Evolutionary conservation across 2,797 vertebrate genomes (phyloP).

Genomic region (Tolypeutes matacus): DNA sequence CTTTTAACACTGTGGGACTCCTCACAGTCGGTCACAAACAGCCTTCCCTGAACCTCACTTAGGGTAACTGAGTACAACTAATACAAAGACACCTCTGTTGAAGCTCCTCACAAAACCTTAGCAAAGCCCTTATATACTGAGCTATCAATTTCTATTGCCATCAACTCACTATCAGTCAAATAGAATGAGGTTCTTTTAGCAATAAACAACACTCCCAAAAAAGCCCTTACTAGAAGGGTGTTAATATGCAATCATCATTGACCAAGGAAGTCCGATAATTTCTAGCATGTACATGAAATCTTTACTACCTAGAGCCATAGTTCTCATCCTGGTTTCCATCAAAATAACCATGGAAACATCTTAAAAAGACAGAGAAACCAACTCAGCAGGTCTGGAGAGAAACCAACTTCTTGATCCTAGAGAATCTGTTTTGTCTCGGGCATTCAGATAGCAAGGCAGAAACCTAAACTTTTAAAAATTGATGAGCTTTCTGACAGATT

Average conservation of each 20-base stretch:
- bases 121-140: not conserved
- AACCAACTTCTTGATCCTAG: not conserved
- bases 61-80: not conserved
- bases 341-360: not conserved
- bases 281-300: not conserved
- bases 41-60: not conserved
- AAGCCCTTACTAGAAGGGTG: not conserved
- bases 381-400: not conserved
- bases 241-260: not conserved
- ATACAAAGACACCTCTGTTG: not conserved
- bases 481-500: constrained; percentile 27
- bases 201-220: constrained; percentile 31
- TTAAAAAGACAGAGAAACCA: constrained; percentile 26
- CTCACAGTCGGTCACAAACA: not conserved
- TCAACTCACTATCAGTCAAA: constrained; percentile 31
- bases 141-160: not conserved
- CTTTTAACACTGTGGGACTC: constrained; percentile 25
- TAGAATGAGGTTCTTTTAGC: not conserved
- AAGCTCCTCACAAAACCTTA: constrained; percentile 15
- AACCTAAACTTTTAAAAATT: constrained; percentile 14
- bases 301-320: not conserved
- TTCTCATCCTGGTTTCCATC: not conserved
- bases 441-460: constrained; percentile 25
- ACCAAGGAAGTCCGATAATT: not conserved
- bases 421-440: not conserved